Base-by-base conservation (phyloP, 2,797 vertebrate species). In the Artibeus jamaicensis region DNA sequence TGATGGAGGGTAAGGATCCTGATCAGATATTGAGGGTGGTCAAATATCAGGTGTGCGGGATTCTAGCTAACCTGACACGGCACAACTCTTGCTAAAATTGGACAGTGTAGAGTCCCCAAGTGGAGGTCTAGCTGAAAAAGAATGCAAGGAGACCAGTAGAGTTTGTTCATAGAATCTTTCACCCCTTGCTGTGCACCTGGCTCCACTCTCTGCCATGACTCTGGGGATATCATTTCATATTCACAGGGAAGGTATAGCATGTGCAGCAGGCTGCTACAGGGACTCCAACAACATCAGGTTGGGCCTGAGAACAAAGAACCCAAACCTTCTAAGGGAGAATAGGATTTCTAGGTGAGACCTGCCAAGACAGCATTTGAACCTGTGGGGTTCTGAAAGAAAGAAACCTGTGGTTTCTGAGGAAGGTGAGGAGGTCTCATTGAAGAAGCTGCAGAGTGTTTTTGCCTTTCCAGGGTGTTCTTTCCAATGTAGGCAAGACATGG, bases 171-270 rank as follows among this genome's bases (percentile, higher is more conserved):
- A 12, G 9, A 84, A 8, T 39, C 24, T 1, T 15, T 34, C 26
- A 15, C 24, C 32, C 18, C 55, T 2, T 5, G 10, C 24, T 48
- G 34, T 22, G 12, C 14, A 3, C 5, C 1, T 1, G 0, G 14
- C 16, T 0, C 1, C 26, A 5, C 12, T 21, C 21, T 46, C 12
- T 29, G 39, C 37, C 42, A 46, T 22, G 37, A 44, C 42, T 34
- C 24, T 79, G 22, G 11, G 44, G 67, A 44, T 70, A 26, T 11
- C 19, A 14, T 37, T 95, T 34, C 3, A 7, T 22, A 7, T 5
- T 18, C 48, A 9, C 9, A 48, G 48, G n/a, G 26, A 67, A 26
- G 29, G 34, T 16, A 7, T 10, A 73, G 14, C 46, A 0, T 21
- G 9, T 5, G 39, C 12, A 37, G 70, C 10, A 32, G 48, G n/a